phyloP scores from a whole-genome alignment of 2,797 vertebrate species.

The Myoxocephalus aenaeus region DNA sequence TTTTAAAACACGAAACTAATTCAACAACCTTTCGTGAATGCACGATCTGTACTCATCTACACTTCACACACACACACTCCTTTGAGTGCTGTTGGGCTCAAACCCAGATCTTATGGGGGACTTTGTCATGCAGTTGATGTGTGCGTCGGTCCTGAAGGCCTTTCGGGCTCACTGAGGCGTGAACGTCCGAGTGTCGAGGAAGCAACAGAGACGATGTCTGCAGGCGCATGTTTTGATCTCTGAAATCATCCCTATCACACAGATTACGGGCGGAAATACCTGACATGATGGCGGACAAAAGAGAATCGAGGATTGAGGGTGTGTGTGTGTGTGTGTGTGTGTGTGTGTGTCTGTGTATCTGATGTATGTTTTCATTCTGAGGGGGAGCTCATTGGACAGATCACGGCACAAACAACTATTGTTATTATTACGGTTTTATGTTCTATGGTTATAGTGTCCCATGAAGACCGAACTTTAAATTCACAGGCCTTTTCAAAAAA shows the following conservation, averaged over 20 bases:
- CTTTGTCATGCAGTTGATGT: background rate
- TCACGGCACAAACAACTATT: background rate
- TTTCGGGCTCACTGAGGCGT: conserved; percentile 39
- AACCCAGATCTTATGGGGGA: conserved; percentile 6
- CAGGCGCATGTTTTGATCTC: conserved; percentile 62
- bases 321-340: background rate
- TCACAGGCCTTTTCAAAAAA: background rate
- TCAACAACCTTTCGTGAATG: background rate
- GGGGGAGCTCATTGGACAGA: background rate
- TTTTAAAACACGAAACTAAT: background rate
- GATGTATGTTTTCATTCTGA: background rate
- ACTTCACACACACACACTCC: background rate
- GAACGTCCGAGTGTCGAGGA: conserved; percentile 26
- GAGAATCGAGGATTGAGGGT: background rate
- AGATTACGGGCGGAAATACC: conserved; percentile 48
- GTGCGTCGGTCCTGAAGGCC: conserved; percentile 8
- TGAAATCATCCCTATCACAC: conserved; percentile 46
- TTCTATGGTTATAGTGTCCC: background rate
- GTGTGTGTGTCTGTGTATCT: background rate
- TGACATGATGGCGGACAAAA: conserved; percentile 39
- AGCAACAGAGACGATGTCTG: conserved; percentile 35
- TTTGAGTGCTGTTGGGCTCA: background rate
- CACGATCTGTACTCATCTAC: background rate
- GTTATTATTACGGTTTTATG: background rate
- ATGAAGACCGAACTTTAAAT: background rate